Conservation (phyloP, 2,888 invertebrate genomes). For the Ecliptopera silaceata region DNA sequence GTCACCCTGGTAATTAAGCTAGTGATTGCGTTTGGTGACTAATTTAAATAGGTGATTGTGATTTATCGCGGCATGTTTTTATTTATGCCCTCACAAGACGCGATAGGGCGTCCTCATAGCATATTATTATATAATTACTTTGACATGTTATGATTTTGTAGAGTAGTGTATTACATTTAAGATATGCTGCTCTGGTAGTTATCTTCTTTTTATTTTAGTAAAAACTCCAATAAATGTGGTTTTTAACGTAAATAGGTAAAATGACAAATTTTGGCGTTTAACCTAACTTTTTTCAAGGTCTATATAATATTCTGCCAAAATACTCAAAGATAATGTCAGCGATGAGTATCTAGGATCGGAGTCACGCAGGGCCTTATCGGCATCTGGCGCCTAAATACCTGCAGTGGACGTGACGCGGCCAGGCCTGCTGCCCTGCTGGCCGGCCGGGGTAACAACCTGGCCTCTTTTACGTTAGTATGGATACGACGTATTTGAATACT, state of each 20-base stretch:
- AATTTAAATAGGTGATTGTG: conserved; percentile 46
- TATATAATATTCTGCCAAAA: conserved; percentile 6
- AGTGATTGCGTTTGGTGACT: conserved; percentile 58
- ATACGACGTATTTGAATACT: too few species aligned
- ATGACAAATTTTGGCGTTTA: background rate
- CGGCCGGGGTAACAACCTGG: conserved; percentile 9
- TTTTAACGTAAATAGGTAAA: too few species aligned
- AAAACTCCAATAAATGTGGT: too few species aligned
- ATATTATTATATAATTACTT: too few species aligned
- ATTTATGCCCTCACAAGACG: background rate
- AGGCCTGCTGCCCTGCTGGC: background rate
- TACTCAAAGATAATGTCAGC: background rate
- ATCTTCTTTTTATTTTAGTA: too few species aligned
- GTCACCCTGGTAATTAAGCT: conserved; percentile 68
- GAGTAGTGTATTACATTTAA: too few species aligned
- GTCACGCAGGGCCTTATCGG: conserved; percentile 55
- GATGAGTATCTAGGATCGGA: conserved; percentile 54
- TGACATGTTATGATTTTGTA: too few species aligned
- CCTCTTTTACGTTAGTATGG: conserved; percentile 12
- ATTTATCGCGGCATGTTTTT: conserved; percentile 15
- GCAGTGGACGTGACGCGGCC: conserved; percentile 38
- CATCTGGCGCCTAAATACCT: conserved; percentile 79
- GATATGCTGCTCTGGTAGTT: too few species aligned
- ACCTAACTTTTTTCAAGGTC: background rate
- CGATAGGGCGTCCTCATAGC: background rate